These are phyloP conservation scores for Macropodus opercularis DNA, from an alignment of 2,797 vertebrate genomes.

Conservation along the genomic window DNA sequence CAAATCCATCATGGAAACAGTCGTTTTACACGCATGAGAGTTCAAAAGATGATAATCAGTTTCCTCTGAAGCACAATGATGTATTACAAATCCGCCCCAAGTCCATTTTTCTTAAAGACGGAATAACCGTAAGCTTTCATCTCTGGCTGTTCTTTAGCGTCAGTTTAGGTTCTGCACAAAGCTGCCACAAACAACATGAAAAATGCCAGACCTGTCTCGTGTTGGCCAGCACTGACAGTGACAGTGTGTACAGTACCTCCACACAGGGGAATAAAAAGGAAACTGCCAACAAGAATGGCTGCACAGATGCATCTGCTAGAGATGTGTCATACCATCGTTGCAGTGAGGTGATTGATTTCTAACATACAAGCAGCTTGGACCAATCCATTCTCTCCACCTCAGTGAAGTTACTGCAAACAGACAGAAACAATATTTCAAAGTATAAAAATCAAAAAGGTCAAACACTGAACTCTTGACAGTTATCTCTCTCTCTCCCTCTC, in stretches of 20 bases:
- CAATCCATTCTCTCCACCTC: conserved; percentile 44
- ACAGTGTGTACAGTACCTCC: conserved; percentile 41
- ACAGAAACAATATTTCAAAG: conserved; percentile 54
- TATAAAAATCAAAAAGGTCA: conserved; percentile 53
- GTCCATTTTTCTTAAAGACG: background rate
- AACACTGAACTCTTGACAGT: conserved; percentile 47
- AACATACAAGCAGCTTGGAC: conserved; percentile 37
- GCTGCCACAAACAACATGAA: conserved; percentile 25
- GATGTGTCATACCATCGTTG: conserved; percentile 44
- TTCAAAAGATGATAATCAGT: conserved; percentile 8
- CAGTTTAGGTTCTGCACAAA: conserved; percentile 29
- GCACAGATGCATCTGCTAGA: conserved; percentile 54
- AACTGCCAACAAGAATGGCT: conserved; percentile 66
- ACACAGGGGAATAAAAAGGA: conserved; percentile 36
- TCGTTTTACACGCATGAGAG: conserved; percentile 26
- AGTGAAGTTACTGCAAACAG: conserved; percentile 43
- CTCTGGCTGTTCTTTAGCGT: conserved; percentile 12
- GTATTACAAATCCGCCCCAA: conserved; percentile 18
- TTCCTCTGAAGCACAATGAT: conserved; percentile 36
- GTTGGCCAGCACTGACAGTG: conserved; percentile 38
- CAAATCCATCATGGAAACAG: conserved; percentile 61
- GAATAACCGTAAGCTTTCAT: conserved; percentile 35
- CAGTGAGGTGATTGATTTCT: conserved; percentile 51
- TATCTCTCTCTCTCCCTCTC: conserved; percentile 54
- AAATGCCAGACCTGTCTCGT: conserved; percentile 10